Base-by-base conservation (phyloP, 2,797 vertebrate genomes). In the Alcedo quadribrachys region DNA sequence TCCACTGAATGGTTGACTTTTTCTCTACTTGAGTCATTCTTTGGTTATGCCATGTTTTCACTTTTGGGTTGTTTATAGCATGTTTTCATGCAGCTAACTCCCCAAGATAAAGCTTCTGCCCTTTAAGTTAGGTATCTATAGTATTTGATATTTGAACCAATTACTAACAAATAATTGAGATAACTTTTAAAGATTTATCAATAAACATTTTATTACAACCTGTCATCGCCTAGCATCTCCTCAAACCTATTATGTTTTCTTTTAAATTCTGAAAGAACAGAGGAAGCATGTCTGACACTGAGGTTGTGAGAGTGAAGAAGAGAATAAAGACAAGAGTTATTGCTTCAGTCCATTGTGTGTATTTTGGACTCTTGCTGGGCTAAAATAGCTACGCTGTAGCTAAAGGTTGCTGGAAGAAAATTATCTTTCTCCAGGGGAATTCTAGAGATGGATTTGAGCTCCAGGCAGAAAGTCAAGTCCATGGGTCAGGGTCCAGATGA, bases 401-500 rank as follows among this genome's bases (percentile, higher is more conserved):
- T 60, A 15, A 78, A 33, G 17, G 11, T 24, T 58, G 43, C 63
- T 74, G 51, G 27, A 25, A 55, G 50, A 51, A 12, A 82, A 57
- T 42, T 15, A 1, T 8, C 4, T 69, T 62, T 78, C 28, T 69
- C 15, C 8, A 5, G 33, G 37, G 18, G 43, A 28, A 6, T 58
- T 46, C 28, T 22, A 6, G 53, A 19, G 22, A 8, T 19, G 40
- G 28, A 40, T 80, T 15, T 45, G 65, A 25, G 17, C 42, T 21
- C 5, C 5, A 35, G 61, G 70, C 35, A 25, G 51, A 30, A 25
- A 25, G 30, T 51, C 19, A 4, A 25, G 32, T 6, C 51, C 2
- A 0, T 4, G 69, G 32, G 24, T 8, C 1, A 2, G 14, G 51
- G 30, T 28, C 12, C 0, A 2, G 25, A 5, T 8, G 10, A 8